Evolutionary conservation across 2,113 vertebrate species (phyloP).

Genomic region (Callocephalon fimbriatum): DNA sequence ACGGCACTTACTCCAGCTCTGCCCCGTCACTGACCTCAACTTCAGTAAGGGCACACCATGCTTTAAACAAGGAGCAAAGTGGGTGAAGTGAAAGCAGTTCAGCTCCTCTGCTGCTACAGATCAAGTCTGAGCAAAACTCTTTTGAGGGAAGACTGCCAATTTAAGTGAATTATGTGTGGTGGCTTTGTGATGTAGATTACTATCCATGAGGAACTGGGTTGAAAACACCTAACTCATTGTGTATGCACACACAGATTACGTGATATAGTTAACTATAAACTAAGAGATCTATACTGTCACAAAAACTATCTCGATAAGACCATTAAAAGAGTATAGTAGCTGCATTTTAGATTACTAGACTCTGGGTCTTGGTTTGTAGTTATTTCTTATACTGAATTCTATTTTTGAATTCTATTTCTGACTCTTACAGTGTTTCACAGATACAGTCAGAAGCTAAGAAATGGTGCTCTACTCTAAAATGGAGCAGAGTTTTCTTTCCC

Average conservation of each 20-base stretch:
- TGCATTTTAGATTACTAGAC: background rate
- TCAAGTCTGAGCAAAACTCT: background rate
- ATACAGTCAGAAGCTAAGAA: conserved; percentile 2
- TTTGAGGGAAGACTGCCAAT: background rate
- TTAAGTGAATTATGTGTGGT: background rate
- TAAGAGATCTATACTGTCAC: background rate
- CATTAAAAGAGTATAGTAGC: background rate
- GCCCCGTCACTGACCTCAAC: background rate
- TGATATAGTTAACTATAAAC: conserved; percentile 16
- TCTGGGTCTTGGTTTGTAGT: background rate
- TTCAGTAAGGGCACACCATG: background rate
- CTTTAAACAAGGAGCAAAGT: background rate
- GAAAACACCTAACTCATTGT: background rate
- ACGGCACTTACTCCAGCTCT: background rate
- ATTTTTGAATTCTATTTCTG: background rate
- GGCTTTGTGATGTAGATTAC: background rate
- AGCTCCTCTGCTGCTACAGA: background rate
- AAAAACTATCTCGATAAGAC: background rate
- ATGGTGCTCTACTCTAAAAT: background rate
- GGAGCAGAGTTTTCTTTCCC: background rate
- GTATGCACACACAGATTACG: background rate
- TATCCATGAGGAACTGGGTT: background rate
- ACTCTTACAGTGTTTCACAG: background rate
- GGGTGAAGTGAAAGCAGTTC: background rate
- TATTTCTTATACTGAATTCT: background rate